phyloP scores from a whole-genome alignment of 2,797 vertebrate genomes.

The Cossypha caffra region DNA sequence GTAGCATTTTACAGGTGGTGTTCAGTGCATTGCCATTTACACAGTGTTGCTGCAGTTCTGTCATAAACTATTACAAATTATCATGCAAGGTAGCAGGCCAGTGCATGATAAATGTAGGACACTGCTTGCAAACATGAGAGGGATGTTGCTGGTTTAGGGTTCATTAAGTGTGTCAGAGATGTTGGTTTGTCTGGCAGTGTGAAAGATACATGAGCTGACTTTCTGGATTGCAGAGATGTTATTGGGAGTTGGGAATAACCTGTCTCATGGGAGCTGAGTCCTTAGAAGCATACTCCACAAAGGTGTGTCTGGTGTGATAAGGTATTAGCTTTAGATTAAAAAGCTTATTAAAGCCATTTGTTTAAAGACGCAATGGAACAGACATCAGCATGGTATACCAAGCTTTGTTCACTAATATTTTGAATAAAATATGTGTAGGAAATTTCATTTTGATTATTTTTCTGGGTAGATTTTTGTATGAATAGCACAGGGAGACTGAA shows the following conservation, averaged over 20 bases:
- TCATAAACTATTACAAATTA: neutral
- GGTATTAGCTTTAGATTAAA: neutral
- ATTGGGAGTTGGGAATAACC: neutral
- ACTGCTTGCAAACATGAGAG: neutral
- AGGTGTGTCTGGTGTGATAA: neutral
- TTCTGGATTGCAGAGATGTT: neutral
- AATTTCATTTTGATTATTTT: neutral
- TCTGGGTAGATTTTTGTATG: neutral
- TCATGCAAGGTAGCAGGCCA: neutral
- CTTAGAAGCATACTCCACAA: neutral
- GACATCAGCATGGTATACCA: neutral
- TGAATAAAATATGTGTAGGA: neutral
- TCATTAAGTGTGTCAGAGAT: neutral
- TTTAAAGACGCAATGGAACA: neutral
- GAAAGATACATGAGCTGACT: neutral
- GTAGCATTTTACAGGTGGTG: neutral
- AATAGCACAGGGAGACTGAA: neutral
- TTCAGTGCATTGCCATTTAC: neutral
- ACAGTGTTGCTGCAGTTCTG: neutral
- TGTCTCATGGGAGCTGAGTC: rapidly evolving
- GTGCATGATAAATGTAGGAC: neutral
- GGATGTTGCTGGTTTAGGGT: neutral
- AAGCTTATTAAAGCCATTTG: neutral
- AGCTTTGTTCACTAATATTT: neutral
- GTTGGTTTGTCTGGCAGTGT: neutral